A percentile compares a stretch with the other conserved stretches of the same genome.
These are phyloP conservation scores for Myiotriccus ornatus DNA, from an alignment of 2,797 vertebrate species.

Conservation along the genomic window DNA sequence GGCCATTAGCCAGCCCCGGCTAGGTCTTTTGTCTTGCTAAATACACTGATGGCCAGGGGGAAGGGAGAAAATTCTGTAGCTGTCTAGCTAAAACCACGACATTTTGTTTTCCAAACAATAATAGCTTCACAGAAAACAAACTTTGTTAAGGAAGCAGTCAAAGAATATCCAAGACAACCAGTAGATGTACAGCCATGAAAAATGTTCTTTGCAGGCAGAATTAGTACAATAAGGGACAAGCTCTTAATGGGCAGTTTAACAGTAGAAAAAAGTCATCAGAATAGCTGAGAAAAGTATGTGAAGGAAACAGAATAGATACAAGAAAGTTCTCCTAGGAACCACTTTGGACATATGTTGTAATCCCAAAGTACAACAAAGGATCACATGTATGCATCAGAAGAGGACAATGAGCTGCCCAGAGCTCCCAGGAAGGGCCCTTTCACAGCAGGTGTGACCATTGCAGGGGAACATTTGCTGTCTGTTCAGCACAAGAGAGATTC, in stretches of 20 bases:
- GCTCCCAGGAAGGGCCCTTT: background rate
- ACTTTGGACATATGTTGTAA: background rate
- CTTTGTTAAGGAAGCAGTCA: background rate
- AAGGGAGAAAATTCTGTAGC: too few relatives aligned
- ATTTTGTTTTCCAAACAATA: background rate
- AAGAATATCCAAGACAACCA: background rate
- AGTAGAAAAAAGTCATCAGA: background rate
- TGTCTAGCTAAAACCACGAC: too few relatives aligned
- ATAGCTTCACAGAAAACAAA: background rate
- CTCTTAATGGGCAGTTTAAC: background rate
- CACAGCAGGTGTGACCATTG: background rate
- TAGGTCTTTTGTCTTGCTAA: too few relatives aligned
- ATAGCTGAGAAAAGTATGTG: background rate
- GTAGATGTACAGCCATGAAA: background rate
- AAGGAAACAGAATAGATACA: background rate
- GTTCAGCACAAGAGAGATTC: background rate
- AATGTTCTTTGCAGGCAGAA: background rate
- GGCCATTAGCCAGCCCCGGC: too few relatives aligned
- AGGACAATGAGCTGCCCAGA: background rate
- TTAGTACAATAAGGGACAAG: accelerated
- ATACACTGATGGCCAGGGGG: too few relatives aligned
- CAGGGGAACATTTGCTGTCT: background rate
- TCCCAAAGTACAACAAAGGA: background rate
- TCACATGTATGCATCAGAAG: background rate
- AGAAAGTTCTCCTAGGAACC: background rate